Base-by-base conservation (phyloP, 2,113 vertebrate genomes). In the Indri indri region DNA sequence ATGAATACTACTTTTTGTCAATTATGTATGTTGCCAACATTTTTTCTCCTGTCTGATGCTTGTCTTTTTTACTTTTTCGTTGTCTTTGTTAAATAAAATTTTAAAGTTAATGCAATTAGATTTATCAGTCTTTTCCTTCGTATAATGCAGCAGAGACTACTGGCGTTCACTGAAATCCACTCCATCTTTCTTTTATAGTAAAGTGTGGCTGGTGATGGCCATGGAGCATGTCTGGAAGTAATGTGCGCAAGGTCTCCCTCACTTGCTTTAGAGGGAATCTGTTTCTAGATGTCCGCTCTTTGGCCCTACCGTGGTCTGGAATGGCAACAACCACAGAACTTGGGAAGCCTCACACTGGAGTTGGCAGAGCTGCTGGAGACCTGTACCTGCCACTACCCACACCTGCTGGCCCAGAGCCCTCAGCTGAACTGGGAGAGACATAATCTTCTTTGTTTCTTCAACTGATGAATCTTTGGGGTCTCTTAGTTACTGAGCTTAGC, bases 71-170 rank as follows among this genome's bases (percentile, higher is more conserved):
- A 77, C 9, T 45, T 88, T 77, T 79, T 23, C 37, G 18, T 81
- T 88, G 34, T 84, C 63, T 81, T 90, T 86, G 30, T 57, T 42
- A 63, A 92, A 27, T 45, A 63, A 2, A 50, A 45, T 52, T 74
- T 89, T 74, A 81, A 89, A 63, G 57, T 80, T 52, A 71, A 65
- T 74, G 30, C 59, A 54, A 77, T 70, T 70, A 32, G 32, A 27
- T 79, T 50, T 27, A 37, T 74, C 47, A 6, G 34, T 88, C 47
- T 50, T 80, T 85, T 73, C 40, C 63, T 82, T 91, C 84, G 40
- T 82, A 94, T 83, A 82, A 23, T 18, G 45, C 9, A 45, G 25
- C 10, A 27, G 91, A 77, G 63, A 63, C 22, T 9, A 9, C 57
- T 50, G 27, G 32, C 50, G 12, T 47, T 40, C 9, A 27, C 47